These are phyloP conservation scores for Delphinus delphis DNA, from an alignment of 2,113 vertebrate species.

Conservation along the genomic window DNA sequence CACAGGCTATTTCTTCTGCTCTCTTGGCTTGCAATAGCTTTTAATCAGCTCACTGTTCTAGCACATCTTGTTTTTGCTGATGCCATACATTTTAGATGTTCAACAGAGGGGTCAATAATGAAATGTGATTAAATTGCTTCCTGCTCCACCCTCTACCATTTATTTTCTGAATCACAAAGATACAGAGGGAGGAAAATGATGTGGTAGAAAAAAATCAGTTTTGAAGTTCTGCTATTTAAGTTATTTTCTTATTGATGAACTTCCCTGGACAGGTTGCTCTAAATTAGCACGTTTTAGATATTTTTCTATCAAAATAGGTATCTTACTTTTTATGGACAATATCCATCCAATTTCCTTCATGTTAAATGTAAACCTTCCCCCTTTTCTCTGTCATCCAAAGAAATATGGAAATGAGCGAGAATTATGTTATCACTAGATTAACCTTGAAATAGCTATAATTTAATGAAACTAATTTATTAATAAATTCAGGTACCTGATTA, in stretches of 20 bases:
- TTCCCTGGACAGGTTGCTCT: not conserved
- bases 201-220: not conserved
- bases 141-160: not conserved
- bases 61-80: not conserved
- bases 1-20: not conserved
- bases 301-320: not conserved
- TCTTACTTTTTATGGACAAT: not conserved
- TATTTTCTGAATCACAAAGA: slow-evolving; percentile 18
- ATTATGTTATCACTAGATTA: not conserved
- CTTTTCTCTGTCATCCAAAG: not conserved
- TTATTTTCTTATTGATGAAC: not conserved
- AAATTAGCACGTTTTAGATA: not conserved
- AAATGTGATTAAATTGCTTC: not conserved
- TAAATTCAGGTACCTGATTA: not conserved
- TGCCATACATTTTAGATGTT: not conserved
- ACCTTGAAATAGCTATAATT: not conserved
- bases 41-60: not conserved
- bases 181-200: not conserved
- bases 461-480: not conserved
- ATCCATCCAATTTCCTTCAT: not conserved
- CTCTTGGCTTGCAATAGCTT: not conserved
- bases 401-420: not conserved
- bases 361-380: not conserved
- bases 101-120: not conserved
- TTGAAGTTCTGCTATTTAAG: not conserved